phyloP scores from a whole-genome alignment of 2,888 invertebrate genomes.

The Tenthredo distinguenda region DNA sequence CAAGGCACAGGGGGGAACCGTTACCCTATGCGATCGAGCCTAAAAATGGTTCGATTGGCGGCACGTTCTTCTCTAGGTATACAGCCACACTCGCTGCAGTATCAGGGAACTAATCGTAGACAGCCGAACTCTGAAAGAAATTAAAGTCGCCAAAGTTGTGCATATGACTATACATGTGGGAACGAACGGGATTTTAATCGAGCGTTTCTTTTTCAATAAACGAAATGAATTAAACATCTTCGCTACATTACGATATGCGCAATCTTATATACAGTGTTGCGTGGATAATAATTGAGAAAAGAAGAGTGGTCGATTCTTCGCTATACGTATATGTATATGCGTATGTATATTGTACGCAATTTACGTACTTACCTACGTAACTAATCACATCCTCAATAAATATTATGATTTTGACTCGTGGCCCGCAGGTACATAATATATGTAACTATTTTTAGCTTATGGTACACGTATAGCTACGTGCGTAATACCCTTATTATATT shows the following conservation, averaged over 20 bases:
- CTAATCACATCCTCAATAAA: constrained; percentile 7
- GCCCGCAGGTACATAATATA: background rate
- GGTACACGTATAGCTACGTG: background rate
- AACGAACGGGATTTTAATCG: background rate
- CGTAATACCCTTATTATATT: background rate
- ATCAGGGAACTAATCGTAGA: background rate
- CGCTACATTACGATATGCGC: too few relatives aligned
- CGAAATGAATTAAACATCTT: too few relatives aligned
- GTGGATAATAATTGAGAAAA: background rate
- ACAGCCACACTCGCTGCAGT: background rate
- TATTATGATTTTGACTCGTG: background rate
- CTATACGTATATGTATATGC: background rate
- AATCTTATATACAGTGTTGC: background rate
- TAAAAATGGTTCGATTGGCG: constrained; percentile 25
- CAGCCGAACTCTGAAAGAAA: too few relatives aligned
- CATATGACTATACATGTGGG: too few relatives aligned
- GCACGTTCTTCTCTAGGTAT: background rate
- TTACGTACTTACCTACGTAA: background rate
- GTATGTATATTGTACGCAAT: background rate
- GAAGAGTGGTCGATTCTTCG: background rate
- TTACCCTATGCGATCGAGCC: background rate
- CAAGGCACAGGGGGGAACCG: background rate
- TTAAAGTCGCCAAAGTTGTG: too few relatives aligned
- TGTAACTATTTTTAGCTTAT: background rate
- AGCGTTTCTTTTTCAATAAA: too few relatives aligned